phyloP scores from a whole-genome alignment of 2,888 invertebrate species.

The Trypoxylon attenuatum region DNA sequence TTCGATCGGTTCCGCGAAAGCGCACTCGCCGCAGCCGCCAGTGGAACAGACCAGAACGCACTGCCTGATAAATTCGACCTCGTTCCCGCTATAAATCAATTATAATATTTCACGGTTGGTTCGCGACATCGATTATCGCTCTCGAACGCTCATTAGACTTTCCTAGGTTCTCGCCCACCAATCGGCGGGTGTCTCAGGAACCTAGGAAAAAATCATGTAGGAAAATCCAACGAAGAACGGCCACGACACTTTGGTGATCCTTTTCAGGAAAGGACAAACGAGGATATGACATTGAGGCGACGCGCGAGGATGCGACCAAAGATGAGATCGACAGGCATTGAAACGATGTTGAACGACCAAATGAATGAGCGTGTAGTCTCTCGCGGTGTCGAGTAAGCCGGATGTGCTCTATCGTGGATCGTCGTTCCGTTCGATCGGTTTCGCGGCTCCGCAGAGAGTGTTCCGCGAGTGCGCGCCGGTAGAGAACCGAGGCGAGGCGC shows the following conservation, averaged over 20 bases:
- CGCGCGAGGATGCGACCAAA: not conserved
- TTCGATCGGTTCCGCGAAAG: constrained; percentile 55
- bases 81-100: constrained; percentile 72
- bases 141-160: constrained; percentile 47
- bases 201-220: no score
- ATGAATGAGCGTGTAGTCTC: constrained; percentile 24
- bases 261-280: no score
- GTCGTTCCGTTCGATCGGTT: constrained; percentile 43
- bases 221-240: no score
- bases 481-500: constrained; percentile 58
- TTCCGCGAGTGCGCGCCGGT: constrained; percentile 30
- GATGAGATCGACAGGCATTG: constrained; percentile 12
- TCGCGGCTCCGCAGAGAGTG: constrained; percentile 12
- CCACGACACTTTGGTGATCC: no score
- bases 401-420: constrained; percentile 36
- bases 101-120: constrained; percentile 75
- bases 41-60: constrained; percentile 37
- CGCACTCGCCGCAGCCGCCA: constrained; percentile 32
- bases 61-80: constrained; percentile 69
- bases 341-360: constrained; percentile 32
- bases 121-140: constrained; percentile 73
- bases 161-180: no score
- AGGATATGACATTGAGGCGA: not conserved
- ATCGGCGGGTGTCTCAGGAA: no score
- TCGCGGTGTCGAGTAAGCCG: constrained; percentile 26